Evolutionary conservation across 2,113 vertebrate species (phyloP).

Genomic region (Australoheros scitulus): DNA sequence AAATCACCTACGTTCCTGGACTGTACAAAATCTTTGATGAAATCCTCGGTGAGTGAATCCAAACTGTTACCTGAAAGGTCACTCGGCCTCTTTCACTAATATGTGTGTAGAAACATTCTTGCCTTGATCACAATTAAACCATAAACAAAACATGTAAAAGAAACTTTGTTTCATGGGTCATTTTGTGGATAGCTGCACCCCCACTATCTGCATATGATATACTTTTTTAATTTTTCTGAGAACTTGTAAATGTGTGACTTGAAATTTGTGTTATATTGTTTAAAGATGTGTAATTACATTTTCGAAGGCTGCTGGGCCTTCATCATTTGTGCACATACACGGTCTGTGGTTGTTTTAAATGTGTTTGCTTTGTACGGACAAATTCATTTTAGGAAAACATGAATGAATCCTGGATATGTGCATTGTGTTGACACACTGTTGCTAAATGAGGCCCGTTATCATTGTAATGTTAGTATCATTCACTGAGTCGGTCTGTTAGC

Average conservation of each 20-base stretch:
- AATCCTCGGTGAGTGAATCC: slow-evolving; percentile 90
- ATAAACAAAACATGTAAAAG: too few species aligned
- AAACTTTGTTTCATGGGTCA: too few species aligned
- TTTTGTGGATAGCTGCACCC: too few species aligned
- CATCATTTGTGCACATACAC: not conserved
- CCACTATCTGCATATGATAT: too few species aligned
- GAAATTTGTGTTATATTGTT: not conserved
- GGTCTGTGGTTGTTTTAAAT: not conserved
- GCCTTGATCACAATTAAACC: too few species aligned
- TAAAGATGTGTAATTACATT: too few species aligned
- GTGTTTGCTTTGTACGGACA: not conserved
- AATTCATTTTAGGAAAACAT: not conserved
- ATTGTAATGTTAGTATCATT: not conserved
- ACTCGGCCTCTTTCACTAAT: not conserved
- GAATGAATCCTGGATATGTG: not conserved
- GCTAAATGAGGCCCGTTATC: not conserved
- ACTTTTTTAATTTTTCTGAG: not conserved
- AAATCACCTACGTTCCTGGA: slow-evolving; percentile 96
- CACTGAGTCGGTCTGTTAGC: slow-evolving; percentile 1
- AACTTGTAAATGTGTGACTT: not conserved
- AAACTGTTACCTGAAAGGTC: not conserved
- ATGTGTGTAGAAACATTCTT: not conserved
- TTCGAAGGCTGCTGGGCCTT: not conserved
- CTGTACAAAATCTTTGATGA: slow-evolving; percentile 99
- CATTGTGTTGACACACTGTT: not conserved